A percentile compares a stretch with the other conserved stretches of the same genome.
Conservation (phyloP, 1,140 invertebrate genomes). For the Monomorium pharaonis region DNA sequence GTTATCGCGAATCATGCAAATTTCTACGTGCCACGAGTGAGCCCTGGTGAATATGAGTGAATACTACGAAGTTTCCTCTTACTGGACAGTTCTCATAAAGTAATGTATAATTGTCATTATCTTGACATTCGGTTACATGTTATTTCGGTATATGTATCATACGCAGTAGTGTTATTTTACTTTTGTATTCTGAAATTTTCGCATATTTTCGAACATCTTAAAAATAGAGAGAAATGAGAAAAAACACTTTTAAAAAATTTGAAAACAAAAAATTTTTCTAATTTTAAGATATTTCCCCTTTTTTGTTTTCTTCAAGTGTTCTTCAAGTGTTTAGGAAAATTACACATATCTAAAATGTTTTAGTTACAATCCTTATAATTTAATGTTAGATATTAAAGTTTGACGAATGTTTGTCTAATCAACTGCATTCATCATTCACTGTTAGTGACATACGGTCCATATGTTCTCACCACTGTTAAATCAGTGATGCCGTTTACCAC, state of each 20-base stretch:
- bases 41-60: not conserved
- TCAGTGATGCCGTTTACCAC: not conserved
- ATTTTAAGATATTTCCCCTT: not conserved
- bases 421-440: not conserved
- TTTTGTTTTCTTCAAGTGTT: not conserved
- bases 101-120: not conserved
- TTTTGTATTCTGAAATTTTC: not conserved
- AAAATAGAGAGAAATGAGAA: not conserved
- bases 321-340: not conserved
- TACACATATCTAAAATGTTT: not conserved
- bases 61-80: not conserved
- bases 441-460: not conserved
- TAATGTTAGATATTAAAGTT: not conserved
- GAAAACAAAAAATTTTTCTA: too few relatives aligned
- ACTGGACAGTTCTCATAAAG: not conserved
- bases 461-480: not conserved
- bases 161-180: not conserved
- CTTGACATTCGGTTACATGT: not conserved
- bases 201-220: not conserved
- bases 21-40: conserved; percentile 44
- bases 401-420: not conserved
- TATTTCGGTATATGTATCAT: not conserved
- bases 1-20: conserved; percentile 69
- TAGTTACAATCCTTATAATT: not conserved
- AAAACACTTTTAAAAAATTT: not conserved